phyloP scores from a whole-genome alignment of 2,888 invertebrate species.

The Empis livida region DNA sequence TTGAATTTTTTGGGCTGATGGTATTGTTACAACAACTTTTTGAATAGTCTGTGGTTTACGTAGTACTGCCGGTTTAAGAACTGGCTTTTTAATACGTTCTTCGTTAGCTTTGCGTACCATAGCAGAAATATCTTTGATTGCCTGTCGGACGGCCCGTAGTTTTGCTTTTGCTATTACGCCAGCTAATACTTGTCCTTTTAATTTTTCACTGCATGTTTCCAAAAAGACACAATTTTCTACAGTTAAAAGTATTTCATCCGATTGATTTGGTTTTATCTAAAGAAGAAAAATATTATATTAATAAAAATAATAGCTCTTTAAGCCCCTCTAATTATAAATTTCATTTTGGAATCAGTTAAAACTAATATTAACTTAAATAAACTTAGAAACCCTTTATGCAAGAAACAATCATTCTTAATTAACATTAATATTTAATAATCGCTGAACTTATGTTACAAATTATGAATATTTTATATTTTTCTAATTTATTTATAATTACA shows the following conservation, averaged over 20 bases:
- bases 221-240: slow-evolving; percentile 48
- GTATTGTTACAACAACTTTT: background rate
- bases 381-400: too few species aligned
- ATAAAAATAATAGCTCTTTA: too few species aligned
- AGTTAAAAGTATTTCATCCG: slow-evolving; percentile 53
- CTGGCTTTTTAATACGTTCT: slow-evolving; percentile 22
- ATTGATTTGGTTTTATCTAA: slow-evolving; percentile 44
- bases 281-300: slow-evolving; percentile 31
- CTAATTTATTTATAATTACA: too few species aligned
- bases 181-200: slow-evolving; percentile 49
- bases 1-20: background rate
- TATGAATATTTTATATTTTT: too few species aligned
- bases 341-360: too few species aligned
- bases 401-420: too few species aligned
- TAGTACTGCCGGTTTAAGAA: slow-evolving; percentile 26
- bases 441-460: too few species aligned
- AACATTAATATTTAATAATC: too few species aligned
- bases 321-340: too few species aligned
- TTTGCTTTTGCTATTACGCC: slow-evolving; percentile 45
- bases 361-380: too few species aligned
- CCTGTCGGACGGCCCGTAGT: slow-evolving; percentile 52
- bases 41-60: slow-evolving; percentile 9
- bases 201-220: slow-evolving; percentile 29
- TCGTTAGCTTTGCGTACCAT: slow-evolving; percentile 44
- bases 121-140: slow-evolving; percentile 56